Percentiles rank a stretch among this genome's conserved stretches.
Conservation (phyloP, 2,888 invertebrate genomes). For the Calliopum simillimum region DNA sequence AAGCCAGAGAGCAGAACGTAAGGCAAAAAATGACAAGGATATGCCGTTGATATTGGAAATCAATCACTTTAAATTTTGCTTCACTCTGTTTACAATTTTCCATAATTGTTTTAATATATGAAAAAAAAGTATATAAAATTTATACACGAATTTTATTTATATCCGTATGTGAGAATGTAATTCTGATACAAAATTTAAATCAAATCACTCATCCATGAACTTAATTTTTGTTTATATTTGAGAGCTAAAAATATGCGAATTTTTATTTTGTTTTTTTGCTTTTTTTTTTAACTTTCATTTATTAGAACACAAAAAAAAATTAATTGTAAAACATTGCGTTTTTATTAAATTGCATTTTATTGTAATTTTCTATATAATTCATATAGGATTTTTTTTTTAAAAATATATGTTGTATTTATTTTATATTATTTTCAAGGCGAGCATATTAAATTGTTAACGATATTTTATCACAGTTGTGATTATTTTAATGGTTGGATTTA, state of each 20-base stretch:
- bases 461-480: background rate
- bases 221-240: conserved; percentile 18
- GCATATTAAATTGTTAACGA: background rate
- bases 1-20: background rate
- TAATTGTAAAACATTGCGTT: background rate
- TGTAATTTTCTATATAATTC: too few relatives aligned
- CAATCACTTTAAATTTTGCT: background rate
- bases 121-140: background rate
- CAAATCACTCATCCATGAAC: conserved; percentile 17
- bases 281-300: too few relatives aligned
- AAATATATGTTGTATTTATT: too few relatives aligned
- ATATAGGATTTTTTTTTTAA: conserved; percentile 4
- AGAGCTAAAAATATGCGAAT: conserved; percentile 1
- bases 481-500: background rate
- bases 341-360: conserved; percentile 11
- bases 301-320: background rate
- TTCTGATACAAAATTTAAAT: too few relatives aligned
- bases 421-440: background rate
- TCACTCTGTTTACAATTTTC: background rate
- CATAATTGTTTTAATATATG: background rate
- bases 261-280: background rate
- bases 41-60: background rate
- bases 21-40: background rate
- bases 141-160: background rate
- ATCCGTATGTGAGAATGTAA: too few relatives aligned